Evolutionary conservation across 1,140 invertebrate genomes (phyloP), one percentile per base, ranked within the genome.

Genomic region (Adoxophyes honmai): DNA sequence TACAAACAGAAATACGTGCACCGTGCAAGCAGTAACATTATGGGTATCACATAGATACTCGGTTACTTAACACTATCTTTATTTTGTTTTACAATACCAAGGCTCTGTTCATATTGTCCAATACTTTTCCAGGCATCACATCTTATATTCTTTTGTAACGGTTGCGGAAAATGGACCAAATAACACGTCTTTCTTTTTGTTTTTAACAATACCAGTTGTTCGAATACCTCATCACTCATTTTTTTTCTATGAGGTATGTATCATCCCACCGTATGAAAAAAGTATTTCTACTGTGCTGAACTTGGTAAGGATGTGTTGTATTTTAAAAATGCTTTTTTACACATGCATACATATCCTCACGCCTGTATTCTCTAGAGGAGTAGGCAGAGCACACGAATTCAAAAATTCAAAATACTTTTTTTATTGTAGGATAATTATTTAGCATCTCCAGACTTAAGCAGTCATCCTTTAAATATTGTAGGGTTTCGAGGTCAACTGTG

Each of bases 271-370:
- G 56, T 56, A 70, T 2, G 61, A 70, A 53, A 70, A 70, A 34
- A 66, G 59, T 61, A 60, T 36, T 36, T 71, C 60, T 37, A 68
- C 68, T 59, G 58, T 51, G 56, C 55, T 59, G 63, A 61, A 37
- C 62, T 65, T 0, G 65, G 60, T 39, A 71, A 64, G 52, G 28
- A 64, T 39, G 61, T 64, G 54, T 68, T 69, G 38, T 73, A 67
- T 65, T 69, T 69, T 48, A 65, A 36, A 35, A 65, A 65, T n/a
- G n/a, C n/a, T n/a, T n/a, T n/a, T n/a, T n/a, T n/a, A n/a, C n/a
- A n/a, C n/a, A n/a, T n/a, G n/a, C n/a, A n/a, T n/a, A n/a, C n/a
- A n/a, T n/a, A n/a, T n/a, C n/a, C n/a, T n/a, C n/a, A n/a, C n/a
- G n/a, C n/a, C n/a, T n/a, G n/a, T n/a, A n/a, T n/a, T n/a, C n/a